Conservation (phyloP, 2,113 vertebrate genomes). For the Rhizomys pruinosus region DNA sequence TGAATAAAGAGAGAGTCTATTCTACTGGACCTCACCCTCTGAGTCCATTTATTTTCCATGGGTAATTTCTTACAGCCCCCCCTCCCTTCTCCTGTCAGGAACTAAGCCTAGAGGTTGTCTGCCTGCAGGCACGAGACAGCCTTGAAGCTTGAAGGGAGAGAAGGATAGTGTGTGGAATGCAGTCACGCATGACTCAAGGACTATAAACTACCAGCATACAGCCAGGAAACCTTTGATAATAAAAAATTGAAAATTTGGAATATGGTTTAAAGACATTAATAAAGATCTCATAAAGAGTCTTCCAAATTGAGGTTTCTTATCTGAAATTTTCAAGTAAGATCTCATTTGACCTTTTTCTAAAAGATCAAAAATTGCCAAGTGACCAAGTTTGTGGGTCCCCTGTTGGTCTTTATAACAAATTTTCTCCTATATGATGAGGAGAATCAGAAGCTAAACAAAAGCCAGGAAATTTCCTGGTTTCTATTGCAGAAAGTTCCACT, state of each 20-base stretch:
- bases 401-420: conserved; percentile 37
- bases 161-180: too few relatives aligned
- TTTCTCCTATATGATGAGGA: conserved; percentile 46
- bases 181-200: not conserved
- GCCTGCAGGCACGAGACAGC: too few relatives aligned
- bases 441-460: conserved; percentile 57
- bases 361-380: conserved; percentile 56
- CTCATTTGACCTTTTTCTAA: conserved; percentile 48
- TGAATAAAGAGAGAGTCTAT: too few relatives aligned
- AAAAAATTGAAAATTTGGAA: not conserved
- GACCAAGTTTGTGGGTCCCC: conserved; percentile 49
- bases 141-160: too few relatives aligned
- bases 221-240: not conserved
- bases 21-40: too few relatives aligned
- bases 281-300: conserved; percentile 14
- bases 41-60: too few relatives aligned
- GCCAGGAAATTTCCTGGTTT: conserved; percentile 54
- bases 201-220: not conserved
- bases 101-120: too few relatives aligned
- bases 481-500: conserved; percentile 63
- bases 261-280: conserved; percentile 46
- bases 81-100: too few relatives aligned
- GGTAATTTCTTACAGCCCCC: too few relatives aligned
- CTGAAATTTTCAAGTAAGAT: conserved; percentile 58
- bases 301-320: conserved; percentile 46